Evolutionary conservation across 37 sponge, comb jelly and placozoan species (phyloP), one percentile per base, ranked within the genome.

Genomic region (Sycon ciliatum): DNA sequence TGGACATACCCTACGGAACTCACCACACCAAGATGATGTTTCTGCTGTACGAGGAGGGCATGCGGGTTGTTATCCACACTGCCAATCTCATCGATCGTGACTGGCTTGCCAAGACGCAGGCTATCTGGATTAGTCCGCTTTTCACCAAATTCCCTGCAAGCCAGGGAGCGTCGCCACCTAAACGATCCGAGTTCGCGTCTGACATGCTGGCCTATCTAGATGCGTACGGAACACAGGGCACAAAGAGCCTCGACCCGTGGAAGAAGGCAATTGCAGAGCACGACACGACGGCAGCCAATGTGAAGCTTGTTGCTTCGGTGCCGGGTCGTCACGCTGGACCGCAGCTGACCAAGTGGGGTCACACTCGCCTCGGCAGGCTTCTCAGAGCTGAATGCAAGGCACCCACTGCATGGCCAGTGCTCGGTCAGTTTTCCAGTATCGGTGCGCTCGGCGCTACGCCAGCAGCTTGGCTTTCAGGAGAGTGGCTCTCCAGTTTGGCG

Each of bases 11-110:
- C 11, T 76, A 56, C 32, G 77, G 81, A 18, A 77, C 69, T 32
- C 78, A 81, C 34, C 62, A 46, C 70, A 86, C 87, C 57, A 94
- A 94, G 73, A 89, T 94, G 95, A 86, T 94, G 85, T 23, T 94
- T 28, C 75, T 94, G 36, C 36, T 37, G 33, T 86, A 86, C 69
- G 61, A 75, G 32, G 66, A 68, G 16, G 95, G 95, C 2, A 30
- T 94, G 62, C 74, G 95, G 24, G 87, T 94, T 9, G 85, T 94
- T 27, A 73, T 94, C 32, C 90, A 89, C 57, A 94, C 95, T 57
- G 95, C 95, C 35, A 94, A 94, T 46, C 85, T 94, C 55, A 75
- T 89, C 57, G 70, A 67, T 26, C 52, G 57, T 32, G 95, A 94
- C 76, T 94, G 95, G 95, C 75, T 70, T 60, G 77, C 73, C 57